A percentile compares a stretch with the other conserved stretches of the same genome.
phyloP scores from a whole-genome alignment of 2,888 invertebrate genomes.

The Aradus depressus region DNA sequence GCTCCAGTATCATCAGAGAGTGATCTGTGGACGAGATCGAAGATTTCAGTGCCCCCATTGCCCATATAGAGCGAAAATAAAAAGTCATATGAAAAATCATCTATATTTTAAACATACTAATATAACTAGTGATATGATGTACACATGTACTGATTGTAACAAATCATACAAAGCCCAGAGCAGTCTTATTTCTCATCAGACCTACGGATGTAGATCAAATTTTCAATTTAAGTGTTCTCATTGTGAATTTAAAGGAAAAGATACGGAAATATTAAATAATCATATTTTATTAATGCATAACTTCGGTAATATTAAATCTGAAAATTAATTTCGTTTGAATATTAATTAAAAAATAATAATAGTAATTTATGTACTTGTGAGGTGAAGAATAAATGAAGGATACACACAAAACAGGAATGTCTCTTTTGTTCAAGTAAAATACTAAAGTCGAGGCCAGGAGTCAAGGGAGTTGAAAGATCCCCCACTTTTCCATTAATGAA shows the following conservation, averaged over 20 bases:
- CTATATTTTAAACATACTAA: not conserved
- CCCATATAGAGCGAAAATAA: conserved; percentile 23
- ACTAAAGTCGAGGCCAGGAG: no score
- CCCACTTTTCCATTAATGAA: no score
- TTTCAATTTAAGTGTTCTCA: conserved; percentile 27
- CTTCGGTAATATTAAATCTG: no score
- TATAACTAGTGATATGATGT: no score
- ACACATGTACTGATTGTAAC: conserved; percentile 3
- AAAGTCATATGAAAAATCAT: conserved; percentile 1
- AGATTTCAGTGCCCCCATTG: conserved; percentile 24
- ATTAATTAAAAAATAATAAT: no score
- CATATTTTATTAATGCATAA: conserved; percentile 17
- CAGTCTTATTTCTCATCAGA: conserved; percentile 32
- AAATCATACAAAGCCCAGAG: conserved; percentile 1
- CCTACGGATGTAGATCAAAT: conserved; percentile 39
- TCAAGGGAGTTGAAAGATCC: no score
- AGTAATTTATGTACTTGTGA: no score
- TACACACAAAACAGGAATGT: no score
- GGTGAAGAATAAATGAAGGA: no score
- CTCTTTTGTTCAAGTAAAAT: no score
- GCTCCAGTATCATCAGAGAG: no score
- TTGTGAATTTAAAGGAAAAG: conserved; percentile 22
- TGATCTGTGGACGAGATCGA: conserved; percentile 28
- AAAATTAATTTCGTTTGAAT: no score
- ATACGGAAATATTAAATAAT: conserved; percentile 31